Conservation (phyloP, 2,113 vertebrate species). For the Cephalopterus ornatus region DNA sequence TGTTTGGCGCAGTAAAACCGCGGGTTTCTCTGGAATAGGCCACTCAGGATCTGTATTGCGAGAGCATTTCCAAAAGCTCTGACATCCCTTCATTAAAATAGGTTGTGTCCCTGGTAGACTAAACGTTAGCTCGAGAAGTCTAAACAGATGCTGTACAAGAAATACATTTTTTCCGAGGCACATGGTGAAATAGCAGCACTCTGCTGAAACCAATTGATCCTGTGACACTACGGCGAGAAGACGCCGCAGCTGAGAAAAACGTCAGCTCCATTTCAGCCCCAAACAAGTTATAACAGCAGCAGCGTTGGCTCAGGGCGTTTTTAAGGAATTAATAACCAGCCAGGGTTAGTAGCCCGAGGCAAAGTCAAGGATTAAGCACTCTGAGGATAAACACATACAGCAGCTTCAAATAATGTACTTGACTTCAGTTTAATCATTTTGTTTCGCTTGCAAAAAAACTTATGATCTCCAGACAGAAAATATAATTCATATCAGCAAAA, state of each 20-base stretch:
- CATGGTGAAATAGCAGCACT: background rate
- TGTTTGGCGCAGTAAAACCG: background rate
- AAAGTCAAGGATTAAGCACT: conserved; percentile 61
- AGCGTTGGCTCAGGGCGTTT: conserved; percentile 52
- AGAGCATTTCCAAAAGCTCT: conserved; percentile 6
- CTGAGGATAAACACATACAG: conserved; percentile 50
- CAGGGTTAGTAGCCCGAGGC: conserved; percentile 56
- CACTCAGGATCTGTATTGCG: background rate
- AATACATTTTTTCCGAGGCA: background rate
- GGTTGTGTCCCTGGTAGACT: conserved; percentile 27
- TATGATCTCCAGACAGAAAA: conserved; percentile 57
- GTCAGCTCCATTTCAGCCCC: conserved; percentile 29
- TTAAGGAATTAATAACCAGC: conserved; percentile 63
- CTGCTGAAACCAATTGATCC: conserved; percentile 30
- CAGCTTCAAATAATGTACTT: conserved; percentile 55
- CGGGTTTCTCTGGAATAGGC: background rate
- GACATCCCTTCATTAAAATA: conserved; percentile 34
- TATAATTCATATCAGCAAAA: conserved; percentile 44
- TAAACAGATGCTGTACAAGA: conserved; percentile 21
- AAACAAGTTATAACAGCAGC: conserved; percentile 54
- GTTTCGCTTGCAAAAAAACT: conserved; percentile 57
- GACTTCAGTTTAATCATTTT: conserved; percentile 67
- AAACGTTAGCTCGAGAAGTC: conserved; percentile 23
- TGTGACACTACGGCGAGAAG: background rate
- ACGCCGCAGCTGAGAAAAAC: conserved; percentile 46